These are phyloP conservation scores for Calliscelio sp. DNA, from an alignment of 2,888 invertebrate species.

Conservation along the genomic window DNA sequence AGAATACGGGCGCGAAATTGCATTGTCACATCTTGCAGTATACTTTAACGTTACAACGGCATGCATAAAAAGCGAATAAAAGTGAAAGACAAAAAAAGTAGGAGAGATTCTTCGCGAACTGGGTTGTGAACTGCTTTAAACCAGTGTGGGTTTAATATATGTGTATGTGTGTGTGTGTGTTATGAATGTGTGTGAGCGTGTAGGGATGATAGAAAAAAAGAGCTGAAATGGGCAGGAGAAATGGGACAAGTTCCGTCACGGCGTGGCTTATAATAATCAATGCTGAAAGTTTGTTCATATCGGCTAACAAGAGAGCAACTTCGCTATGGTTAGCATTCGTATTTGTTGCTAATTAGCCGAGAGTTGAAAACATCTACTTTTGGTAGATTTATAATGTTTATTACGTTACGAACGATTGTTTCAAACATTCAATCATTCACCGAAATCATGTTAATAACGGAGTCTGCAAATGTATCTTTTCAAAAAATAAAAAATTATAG, in stretches of 20 bases:
- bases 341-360: too few species aligned
- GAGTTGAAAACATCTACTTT: too few species aligned
- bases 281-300: slow-evolving; percentile 7
- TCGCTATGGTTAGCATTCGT: too few species aligned
- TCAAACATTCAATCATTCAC: too few species aligned
- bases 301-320: too few species aligned
- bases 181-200: slow-evolving; percentile 1
- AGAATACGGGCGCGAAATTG: slow-evolving; percentile 77
- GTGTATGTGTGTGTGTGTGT: too few species aligned
- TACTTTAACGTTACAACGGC: slow-evolving; percentile 48
- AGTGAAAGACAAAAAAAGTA: slow-evolving; percentile 25
- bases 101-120: slow-evolving; percentile 32
- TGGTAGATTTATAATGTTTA: too few species aligned
- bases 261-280: background rate
- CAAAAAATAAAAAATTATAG: too few species aligned
- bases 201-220: slow-evolving; percentile 7
- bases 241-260: slow-evolving; percentile 18
- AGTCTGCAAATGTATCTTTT: too few species aligned
- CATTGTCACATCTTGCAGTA: slow-evolving; percentile 78
- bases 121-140: slow-evolving; percentile 40
- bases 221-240: background rate
- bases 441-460: too few species aligned
- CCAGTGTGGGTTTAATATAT: too few species aligned
- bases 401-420: too few species aligned
- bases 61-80: slow-evolving; percentile 46